A percentile compares a stretch with the other conserved stretches of the same genome.
Evolutionary conservation across 2,797 vertebrate genomes (phyloP).

Genomic region (Phrynocephalus forsythii): DNA sequence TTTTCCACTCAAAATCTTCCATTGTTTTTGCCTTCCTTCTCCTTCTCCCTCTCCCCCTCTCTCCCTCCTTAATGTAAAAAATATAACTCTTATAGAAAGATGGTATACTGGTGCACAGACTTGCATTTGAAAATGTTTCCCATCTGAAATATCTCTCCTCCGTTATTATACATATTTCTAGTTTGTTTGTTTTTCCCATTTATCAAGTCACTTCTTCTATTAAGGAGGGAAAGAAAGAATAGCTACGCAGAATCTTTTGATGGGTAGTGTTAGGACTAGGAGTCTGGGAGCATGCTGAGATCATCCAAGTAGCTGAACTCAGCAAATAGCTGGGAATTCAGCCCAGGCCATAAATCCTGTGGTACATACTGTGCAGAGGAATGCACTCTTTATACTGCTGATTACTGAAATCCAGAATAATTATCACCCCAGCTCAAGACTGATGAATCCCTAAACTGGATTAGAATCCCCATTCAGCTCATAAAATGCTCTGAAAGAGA

Average conservation of each 20-base stretch:
- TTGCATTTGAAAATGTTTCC: too few species aligned
- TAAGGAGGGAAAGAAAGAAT: not conserved
- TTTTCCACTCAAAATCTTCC: too few species aligned
- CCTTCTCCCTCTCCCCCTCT: too few species aligned
- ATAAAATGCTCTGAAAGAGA: too few species aligned
- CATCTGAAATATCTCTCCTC: too few species aligned
- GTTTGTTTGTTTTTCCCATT: not conserved
- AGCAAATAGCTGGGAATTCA: not conserved
- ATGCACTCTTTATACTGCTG: not conserved
- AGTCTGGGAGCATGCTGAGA: not conserved
- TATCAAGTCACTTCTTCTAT: not conserved
- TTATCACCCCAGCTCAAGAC: not conserved
- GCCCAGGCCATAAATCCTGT: not conserved
- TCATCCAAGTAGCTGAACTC: not conserved
- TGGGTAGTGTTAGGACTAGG: not conserved
- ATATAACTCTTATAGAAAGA: too few species aligned
- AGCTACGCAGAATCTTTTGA: not conserved
- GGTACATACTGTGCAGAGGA: not conserved
- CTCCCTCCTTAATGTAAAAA: too few species aligned
- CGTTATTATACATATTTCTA: too few species aligned
- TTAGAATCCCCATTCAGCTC: conserved; percentile 5
- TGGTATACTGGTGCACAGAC: too few species aligned
- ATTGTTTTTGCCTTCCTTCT: too few species aligned
- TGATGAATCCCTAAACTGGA: conserved; percentile 7
- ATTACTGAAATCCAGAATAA: conserved; percentile 35